Conservation (phyloP, 2,797 vertebrate species). For the Ctenopoma kingsleyae region DNA sequence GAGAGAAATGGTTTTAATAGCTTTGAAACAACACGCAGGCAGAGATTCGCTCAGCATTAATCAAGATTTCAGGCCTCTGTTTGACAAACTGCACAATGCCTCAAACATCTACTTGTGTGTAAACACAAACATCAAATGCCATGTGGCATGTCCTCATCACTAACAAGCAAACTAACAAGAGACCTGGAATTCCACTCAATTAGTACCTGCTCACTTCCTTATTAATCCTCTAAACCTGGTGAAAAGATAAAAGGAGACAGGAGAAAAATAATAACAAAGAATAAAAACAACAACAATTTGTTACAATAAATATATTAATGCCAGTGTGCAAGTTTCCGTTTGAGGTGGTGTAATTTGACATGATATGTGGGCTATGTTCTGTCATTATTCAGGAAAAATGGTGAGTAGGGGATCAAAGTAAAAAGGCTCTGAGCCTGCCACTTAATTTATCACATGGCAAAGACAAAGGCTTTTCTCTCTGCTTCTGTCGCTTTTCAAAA, state of each 20-base stretch:
- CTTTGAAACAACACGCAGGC: conserved; percentile 43
- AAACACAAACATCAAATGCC: conserved; percentile 82
- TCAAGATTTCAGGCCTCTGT: conserved; percentile 74
- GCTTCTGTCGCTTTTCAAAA: conserved; percentile 90
- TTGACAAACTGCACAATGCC: conserved; percentile 74
- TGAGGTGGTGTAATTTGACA: conserved; percentile 89
- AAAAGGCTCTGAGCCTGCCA: conserved; percentile 87
- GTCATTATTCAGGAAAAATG: conserved; percentile 87
- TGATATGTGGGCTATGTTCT: conserved; percentile 87
- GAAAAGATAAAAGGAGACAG: conserved; percentile 75
- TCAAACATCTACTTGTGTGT: conserved; percentile 69
- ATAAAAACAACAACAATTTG: conserved; percentile 78
- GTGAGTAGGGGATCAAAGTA: conserved; percentile 90
- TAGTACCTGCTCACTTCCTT: conserved; percentile 80
- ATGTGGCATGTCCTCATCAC: conserved; percentile 80
- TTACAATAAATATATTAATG: conserved; percentile 84
- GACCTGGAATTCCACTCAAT: conserved; percentile 82
- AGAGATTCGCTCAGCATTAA: conserved; percentile 69
- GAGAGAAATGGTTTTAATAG: conserved; percentile 55
- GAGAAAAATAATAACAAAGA: conserved; percentile 37
- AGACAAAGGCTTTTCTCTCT: conserved; percentile 90
- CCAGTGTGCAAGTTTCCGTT: conserved; percentile 75
- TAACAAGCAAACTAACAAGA: conserved; percentile 81
- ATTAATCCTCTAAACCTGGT: conserved; percentile 79
- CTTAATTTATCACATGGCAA: conserved; percentile 95